Conservation (phyloP, 2,113 vertebrate genomes). For the Herpetotheres cachinnans region DNA sequence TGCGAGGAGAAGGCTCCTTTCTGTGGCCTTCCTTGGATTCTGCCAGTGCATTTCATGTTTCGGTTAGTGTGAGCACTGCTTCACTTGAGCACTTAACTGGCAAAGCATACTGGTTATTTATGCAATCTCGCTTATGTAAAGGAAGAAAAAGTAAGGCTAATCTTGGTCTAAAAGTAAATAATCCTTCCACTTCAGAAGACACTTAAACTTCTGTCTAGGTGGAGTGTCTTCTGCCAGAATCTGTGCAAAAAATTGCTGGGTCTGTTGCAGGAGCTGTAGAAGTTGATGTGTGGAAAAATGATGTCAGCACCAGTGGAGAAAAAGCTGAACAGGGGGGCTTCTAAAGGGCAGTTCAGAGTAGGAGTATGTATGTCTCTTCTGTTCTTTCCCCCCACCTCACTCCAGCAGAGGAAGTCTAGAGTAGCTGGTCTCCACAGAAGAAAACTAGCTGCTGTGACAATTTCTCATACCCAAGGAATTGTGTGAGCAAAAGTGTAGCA, state of each 20-base stretch:
- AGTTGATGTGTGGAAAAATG: background rate
- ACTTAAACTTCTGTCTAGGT: background rate
- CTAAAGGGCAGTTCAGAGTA: background rate
- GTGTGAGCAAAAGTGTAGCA: background rate
- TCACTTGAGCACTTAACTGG: background rate
- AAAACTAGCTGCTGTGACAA: background rate
- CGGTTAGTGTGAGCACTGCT: constrained; percentile 74
- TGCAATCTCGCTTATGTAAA: background rate
- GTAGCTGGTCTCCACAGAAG: background rate
- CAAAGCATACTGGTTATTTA: background rate
- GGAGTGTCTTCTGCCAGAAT: background rate
- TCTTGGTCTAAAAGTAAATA: background rate
- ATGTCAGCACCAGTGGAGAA: background rate
- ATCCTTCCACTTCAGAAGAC: background rate
- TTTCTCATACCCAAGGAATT: background rate
- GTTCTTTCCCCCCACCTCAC: background rate
- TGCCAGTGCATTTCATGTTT: constrained; percentile 91
- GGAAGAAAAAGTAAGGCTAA: background rate
- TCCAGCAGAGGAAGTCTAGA: background rate
- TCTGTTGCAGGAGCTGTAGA: background rate
- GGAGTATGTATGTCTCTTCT: background rate
- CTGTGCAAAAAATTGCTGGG: background rate
- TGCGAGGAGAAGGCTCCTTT: constrained; percentile 86
- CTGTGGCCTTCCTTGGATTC: constrained; percentile 94
- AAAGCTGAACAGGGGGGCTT: background rate